A percentile compares a stretch with the other conserved stretches of the same genome.
phyloP scores from a whole-genome alignment of 1,140 invertebrate species.

The Drosophila arizonae region DNA sequence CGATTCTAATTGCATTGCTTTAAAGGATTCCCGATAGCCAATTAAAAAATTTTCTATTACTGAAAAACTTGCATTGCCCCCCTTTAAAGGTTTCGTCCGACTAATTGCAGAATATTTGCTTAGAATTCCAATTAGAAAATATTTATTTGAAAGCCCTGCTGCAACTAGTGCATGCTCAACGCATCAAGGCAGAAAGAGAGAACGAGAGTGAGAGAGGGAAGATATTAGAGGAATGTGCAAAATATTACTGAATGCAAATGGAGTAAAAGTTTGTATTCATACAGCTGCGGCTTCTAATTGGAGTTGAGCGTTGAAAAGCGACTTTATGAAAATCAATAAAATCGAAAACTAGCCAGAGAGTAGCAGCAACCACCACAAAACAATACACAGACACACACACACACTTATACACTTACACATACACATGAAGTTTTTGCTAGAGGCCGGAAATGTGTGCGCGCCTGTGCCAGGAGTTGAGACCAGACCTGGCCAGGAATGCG shows the following conservation, averaged over 20 bases:
- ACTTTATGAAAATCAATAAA: constrained; percentile 80
- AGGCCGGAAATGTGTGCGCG: constrained; percentile 73
- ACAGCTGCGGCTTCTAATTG: constrained; percentile 57
- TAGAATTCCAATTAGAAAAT: constrained; percentile 15
- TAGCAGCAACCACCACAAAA: constrained; percentile 53
- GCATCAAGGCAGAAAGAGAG: too few relatives aligned
- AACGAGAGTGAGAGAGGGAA: too few relatives aligned
- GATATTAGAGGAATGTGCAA: background rate
- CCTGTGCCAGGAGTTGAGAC: constrained; percentile 37
- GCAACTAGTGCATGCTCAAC: background rate
- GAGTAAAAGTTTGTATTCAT: constrained; percentile 19
- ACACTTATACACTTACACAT: background rate
- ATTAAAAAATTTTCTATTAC: too few relatives aligned
- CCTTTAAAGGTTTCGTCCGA: background rate
- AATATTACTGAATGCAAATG: constrained; percentile 20
- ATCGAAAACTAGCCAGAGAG: constrained; percentile 74
- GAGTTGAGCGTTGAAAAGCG: constrained; percentile 54
- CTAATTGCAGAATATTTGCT: background rate
- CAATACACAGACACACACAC: constrained; percentile 16
- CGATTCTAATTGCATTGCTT: too few relatives aligned
- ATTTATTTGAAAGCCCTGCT: background rate
- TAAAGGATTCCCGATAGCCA: too few relatives aligned
- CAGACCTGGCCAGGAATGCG: constrained; percentile 16
- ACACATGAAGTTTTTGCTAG: constrained; percentile 29
- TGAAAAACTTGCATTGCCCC: background rate